Percentiles rank a stretch among this genome's conserved stretches.
phyloP scores from a whole-genome alignment of 2,797 vertebrate species.

The Cuculus canorus region DNA sequence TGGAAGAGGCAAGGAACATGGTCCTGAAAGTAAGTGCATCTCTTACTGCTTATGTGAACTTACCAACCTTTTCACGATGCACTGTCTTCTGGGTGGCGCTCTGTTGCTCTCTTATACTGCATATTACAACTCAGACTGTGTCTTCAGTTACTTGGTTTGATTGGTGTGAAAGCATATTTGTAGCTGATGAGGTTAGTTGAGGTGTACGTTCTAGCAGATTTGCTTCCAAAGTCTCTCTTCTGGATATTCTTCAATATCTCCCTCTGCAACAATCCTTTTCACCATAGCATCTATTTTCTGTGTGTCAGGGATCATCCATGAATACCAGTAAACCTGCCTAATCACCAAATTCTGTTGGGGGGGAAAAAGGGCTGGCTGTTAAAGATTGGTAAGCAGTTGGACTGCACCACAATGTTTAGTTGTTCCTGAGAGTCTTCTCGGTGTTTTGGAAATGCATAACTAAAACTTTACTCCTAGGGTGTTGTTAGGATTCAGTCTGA shows the following conservation, averaged over 20 bases:
- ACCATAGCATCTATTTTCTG: background rate
- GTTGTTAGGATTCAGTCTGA: background rate
- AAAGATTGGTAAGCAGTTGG: background rate
- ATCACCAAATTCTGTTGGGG: background rate
- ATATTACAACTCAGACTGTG: background rate
- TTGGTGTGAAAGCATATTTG: background rate
- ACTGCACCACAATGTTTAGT: background rate
- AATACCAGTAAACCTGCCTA: background rate
- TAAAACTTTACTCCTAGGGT: background rate
- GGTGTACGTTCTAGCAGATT: background rate
- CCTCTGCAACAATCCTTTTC: background rate
- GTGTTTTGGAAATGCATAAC: background rate
- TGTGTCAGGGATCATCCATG: background rate
- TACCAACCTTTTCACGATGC: background rate
- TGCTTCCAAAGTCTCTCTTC: background rate
- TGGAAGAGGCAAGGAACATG: background rate
- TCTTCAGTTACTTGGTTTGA: background rate
- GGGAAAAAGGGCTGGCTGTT: background rate
- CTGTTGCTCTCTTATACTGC: background rate
- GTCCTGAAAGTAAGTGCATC: background rate
- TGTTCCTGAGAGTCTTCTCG: background rate
- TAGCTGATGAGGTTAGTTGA: background rate
- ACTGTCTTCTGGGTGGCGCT: background rate
- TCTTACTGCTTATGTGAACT: background rate
- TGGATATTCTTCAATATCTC: background rate